Base-by-base conservation (phyloP, 2,797 vertebrate species). In the Apogon talboti region DNA sequence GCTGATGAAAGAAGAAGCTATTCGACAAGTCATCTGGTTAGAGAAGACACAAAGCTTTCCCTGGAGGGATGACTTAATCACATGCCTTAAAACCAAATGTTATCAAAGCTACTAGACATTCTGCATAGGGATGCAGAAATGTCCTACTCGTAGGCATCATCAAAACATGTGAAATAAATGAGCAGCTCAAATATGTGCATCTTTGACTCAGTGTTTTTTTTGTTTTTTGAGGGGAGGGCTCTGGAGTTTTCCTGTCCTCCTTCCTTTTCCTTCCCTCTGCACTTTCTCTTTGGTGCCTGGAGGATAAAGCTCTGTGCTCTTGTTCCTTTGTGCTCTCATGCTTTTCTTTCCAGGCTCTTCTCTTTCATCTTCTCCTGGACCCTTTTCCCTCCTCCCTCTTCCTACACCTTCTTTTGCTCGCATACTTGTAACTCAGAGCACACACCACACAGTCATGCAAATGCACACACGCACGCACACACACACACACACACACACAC, bases 301-400 rank as follows among this genome's bases (percentile, higher is more conserved):
- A 87, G 84, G 71, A 82, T 58, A 59, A 14, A 69, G 47, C 71
- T 76, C 16, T 0, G 7, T n/a, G 11, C 45, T 53, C 57, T 28
- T 70, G 55, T 71, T 75, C 61, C 44, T 83, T 64, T 72, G 76
- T 72, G 79, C 38, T 60, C 41, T 74, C 57, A 9, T 44, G 42
- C 66, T 78, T 69, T 73, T 74, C 76, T 83, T 70, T 78, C 28
- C 48, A 54, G 30, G 40, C 59, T 73, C 3, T 46, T 76, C 65
- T 57, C 66, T 86, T 79, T 85, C 71, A 84, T 87, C 81, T 77
- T 70, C 74, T 77, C 33, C 52, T 21, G 67, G 68, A 72, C 66
- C 67, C n/a, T 41, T 51, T 59, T 35, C 46, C 61, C 70, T 66
- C 52, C 61, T 64, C 62, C 35, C 37, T 72, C 58, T 44, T 37